Conservation (phyloP, 2,888 invertebrate genomes). For the Congeria kusceri region DNA sequence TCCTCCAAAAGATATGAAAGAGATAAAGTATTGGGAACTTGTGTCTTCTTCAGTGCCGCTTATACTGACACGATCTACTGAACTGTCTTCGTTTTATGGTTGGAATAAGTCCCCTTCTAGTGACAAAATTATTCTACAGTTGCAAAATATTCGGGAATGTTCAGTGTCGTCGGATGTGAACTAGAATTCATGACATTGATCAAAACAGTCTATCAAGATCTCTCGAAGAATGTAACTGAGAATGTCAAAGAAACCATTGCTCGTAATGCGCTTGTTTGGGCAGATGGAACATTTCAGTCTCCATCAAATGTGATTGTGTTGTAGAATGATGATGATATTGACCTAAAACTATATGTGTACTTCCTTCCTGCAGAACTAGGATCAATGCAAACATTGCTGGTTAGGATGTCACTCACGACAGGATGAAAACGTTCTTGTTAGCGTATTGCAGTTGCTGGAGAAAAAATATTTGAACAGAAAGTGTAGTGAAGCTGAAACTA, state of each 20-base stretch:
- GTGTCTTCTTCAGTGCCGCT: constrained; percentile 24
- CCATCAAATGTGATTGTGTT: neutral
- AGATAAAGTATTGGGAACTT: neutral
- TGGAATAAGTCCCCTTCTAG: constrained; percentile 7
- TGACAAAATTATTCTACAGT: neutral
- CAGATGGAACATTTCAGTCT: neutral
- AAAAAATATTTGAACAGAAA: too few relatives aligned
- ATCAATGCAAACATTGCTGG: neutral
- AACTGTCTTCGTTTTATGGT: constrained; percentile 21
- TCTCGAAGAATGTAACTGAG: neutral
- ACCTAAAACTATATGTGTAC: neutral
- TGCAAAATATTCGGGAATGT: neutral
- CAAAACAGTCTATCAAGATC: neutral
- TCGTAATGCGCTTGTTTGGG: constrained; percentile 1
- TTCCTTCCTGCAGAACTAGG: neutral
- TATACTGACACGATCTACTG: constrained; percentile 6
- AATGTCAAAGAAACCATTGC: neutral
- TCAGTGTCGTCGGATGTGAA: neutral
- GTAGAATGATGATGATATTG: neutral
- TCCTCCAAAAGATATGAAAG: constrained; percentile 6
- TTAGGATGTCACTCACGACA: neutral
- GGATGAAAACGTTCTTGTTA: neutral
- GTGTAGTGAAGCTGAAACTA: neutral
- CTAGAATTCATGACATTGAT: neutral
- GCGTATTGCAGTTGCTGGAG: too few relatives aligned